These are phyloP conservation scores for Mus caroli DNA, from an alignment of 2,797 vertebrate genomes.

Conservation along the genomic window DNA sequence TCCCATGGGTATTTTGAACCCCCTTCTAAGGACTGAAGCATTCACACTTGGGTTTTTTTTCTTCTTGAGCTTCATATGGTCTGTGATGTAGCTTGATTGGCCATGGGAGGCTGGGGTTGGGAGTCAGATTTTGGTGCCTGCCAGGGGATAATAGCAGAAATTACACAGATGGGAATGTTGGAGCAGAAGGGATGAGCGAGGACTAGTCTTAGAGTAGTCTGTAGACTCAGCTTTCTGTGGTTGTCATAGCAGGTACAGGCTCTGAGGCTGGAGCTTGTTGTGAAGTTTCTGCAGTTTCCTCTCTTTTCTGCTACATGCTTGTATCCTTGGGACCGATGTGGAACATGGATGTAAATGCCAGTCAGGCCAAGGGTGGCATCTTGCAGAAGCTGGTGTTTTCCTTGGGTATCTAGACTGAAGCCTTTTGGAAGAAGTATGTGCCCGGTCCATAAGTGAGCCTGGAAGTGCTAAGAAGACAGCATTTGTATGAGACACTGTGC, in stretches of 20 bases:
- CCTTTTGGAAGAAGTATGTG: not conserved
- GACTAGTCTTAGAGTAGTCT: not conserved
- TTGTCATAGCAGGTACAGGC: not conserved
- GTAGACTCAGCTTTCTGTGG: not conserved
- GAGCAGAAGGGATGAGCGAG: not conserved
- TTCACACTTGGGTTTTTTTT: too few relatives aligned
- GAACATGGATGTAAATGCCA: not conserved
- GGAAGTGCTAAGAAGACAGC: not conserved
- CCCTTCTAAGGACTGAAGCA: too few relatives aligned
- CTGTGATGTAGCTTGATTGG: not conserved
- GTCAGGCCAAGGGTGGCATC: not conserved
- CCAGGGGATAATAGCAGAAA: not conserved
- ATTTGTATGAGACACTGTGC: not conserved
- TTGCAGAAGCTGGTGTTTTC: not conserved
- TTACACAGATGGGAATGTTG: not conserved
- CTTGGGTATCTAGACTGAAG: not conserved
- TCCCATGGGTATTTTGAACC: too few relatives aligned
- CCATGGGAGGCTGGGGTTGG: not conserved
- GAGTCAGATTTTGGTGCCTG: not conserved
- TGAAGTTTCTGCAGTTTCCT: not conserved
- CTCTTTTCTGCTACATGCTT: not conserved
- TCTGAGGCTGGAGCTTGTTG: not conserved
- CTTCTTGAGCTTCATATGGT: too few relatives aligned
- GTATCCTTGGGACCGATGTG: accelerated
- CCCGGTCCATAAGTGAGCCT: not conserved